These are phyloP conservation scores for Dolichomitus sp. DNA, from an alignment of 2,888 invertebrate species.

Conservation along the genomic window DNA sequence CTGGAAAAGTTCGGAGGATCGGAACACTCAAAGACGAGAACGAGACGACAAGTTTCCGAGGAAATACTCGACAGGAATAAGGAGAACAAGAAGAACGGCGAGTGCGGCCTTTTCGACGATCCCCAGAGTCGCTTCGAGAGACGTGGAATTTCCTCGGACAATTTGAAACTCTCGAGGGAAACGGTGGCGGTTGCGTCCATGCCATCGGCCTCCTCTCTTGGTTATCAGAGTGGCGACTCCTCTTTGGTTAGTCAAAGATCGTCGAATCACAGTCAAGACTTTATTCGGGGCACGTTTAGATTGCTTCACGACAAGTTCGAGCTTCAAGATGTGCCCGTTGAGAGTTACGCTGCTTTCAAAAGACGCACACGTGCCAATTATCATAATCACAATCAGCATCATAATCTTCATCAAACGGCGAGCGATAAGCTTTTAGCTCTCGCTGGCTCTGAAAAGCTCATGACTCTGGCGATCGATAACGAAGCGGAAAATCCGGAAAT, in stretches of 20 bases:
- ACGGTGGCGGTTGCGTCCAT: slow-evolving; percentile 62
- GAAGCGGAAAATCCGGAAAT: not conserved
- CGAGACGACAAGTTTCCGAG: slow-evolving; percentile 78
- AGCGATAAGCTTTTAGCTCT: slow-evolving; percentile 47
- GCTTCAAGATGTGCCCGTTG: slow-evolving; percentile 78
- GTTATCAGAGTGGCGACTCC: slow-evolving; percentile 70
- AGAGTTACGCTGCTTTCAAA: slow-evolving; percentile 82
- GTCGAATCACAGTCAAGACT: slow-evolving; percentile 63
- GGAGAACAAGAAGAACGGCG: slow-evolving; percentile 67
- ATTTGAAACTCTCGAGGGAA: slow-evolving; percentile 73
- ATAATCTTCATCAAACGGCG: slow-evolving; percentile 53
- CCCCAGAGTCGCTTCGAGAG: slow-evolving; percentile 75
- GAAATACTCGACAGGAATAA: slow-evolving; percentile 76
- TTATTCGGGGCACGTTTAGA: slow-evolving; percentile 76
- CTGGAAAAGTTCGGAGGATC: slow-evolving; percentile 62
- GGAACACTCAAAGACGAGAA: slow-evolving; percentile 35
- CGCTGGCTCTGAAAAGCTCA: not conserved
- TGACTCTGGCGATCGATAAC: not conserved
- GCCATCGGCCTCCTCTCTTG: slow-evolving; percentile 69
- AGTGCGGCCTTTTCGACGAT: slow-evolving; percentile 58
- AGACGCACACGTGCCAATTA: slow-evolving; percentile 76
- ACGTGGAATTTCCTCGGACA: slow-evolving; percentile 81
- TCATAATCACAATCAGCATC: slow-evolving; percentile 59
- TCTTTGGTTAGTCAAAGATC: slow-evolving; percentile 64
- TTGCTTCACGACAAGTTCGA: slow-evolving; percentile 81